Conservation (phyloP, 2,113 vertebrate species). For the Myrmecobius fasciatus region DNA sequence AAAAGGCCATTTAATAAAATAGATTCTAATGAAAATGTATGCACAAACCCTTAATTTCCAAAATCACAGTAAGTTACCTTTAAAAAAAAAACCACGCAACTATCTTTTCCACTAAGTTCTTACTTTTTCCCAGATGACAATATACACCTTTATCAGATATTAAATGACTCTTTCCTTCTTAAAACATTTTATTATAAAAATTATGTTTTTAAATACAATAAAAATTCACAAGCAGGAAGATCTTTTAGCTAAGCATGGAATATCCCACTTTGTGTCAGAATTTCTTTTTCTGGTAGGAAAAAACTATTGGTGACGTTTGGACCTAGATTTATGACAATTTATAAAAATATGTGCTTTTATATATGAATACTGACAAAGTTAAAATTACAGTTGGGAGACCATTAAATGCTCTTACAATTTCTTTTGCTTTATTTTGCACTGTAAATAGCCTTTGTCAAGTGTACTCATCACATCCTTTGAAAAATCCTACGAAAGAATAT, state of each 20-base stretch:
- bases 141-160: constrained; percentile 43
- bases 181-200: constrained; percentile 72
- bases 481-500: constrained; percentile 18
- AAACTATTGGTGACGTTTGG: constrained; percentile 73
- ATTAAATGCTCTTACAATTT: constrained; percentile 71
- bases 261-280: constrained; percentile 74
- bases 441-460: constrained; percentile 55
- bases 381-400: constrained; percentile 70
- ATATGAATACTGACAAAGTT: constrained; percentile 69
- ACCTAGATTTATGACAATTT: constrained; percentile 73
- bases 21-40: neutral
- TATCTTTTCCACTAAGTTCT: constrained; percentile 49
- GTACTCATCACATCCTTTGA: constrained; percentile 44
- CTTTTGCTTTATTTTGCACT: constrained; percentile 46
- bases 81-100: constrained; percentile 39
- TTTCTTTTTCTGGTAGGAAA: constrained; percentile 64
- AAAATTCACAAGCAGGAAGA: constrained; percentile 60
- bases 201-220: constrained; percentile 71
- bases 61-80: constrained; percentile 11
- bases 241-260: constrained; percentile 67
- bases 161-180: constrained; percentile 53
- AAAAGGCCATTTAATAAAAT: neutral
- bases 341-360: constrained; percentile 72
- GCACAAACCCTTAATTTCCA: neutral
- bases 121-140: constrained; percentile 50